Base-by-base conservation (phyloP, 2,113 vertebrate genomes). In the Cebidichthys violaceus region DNA sequence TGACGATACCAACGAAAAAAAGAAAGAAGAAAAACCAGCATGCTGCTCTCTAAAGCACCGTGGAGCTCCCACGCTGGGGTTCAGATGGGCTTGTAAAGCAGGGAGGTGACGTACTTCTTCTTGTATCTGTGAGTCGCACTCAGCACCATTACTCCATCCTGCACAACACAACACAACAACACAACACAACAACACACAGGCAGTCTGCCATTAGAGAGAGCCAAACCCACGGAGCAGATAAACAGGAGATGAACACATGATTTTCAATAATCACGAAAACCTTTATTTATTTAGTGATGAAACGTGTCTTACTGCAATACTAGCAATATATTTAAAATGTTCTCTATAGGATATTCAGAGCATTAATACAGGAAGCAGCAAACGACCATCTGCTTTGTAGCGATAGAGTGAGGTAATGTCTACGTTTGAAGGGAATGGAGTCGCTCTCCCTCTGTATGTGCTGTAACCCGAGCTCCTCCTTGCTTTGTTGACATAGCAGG, bases 81-180 rank as follows among this genome's bases (percentile, higher is more conserved):
- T 92, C 92, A 96, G 62, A 96, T 96, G 3, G 95, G 95, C 87
- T 96, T 96, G 89, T 96, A 96, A 17, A 96, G 93, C 90, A 99
- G 95, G 20, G 98, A 99, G 24, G 98, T 99, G 85, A 99, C 98
- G 0, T 99, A 99, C 83, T 99, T 99, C 96, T 99, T 99, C 95
- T 98, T 99, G 93, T 99, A 99, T 81, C 98, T 94, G 88, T 99
- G 98, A 0, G 98, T 99, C 6, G 98, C 98, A 20, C 98, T 99
- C 77, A 99, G 96, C 80, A 99, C 98, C 98, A 99, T 99, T 69
- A 99, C 97, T 0, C 98, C 97, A 6, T 99, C 98, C 98, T 99
- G 85, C 79, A 64, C 69, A 95, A 90, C 27, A 85, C 45, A 77
- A 75, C 29, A 31, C 33, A 33, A n/a, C n/a, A n/a, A n/a, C 79